A percentile compares a stretch with the other conserved stretches of the same genome.
Conservation (phyloP, 2,888 invertebrate species). For the Arctia plantaginis region DNA sequence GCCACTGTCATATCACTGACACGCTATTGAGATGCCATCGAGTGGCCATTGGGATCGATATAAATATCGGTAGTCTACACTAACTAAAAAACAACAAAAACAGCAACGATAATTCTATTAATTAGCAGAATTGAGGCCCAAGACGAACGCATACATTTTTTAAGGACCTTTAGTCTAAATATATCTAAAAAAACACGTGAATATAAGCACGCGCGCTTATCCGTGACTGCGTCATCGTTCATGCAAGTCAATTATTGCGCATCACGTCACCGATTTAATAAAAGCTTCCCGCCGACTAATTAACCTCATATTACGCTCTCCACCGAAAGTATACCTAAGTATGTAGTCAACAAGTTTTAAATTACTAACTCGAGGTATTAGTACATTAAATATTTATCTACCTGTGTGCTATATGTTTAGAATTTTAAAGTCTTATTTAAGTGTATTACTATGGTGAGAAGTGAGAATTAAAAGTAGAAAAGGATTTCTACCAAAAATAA, state of each 20-base stretch:
- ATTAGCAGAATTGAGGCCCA: too few species aligned
- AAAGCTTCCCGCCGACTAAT: constrained; percentile 61
- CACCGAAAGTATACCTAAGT: constrained; percentile 18
- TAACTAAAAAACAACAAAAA: too few species aligned
- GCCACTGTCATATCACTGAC: too few species aligned
- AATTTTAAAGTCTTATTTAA: neutral
- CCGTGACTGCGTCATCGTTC: constrained; percentile 24
- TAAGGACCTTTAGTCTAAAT: neutral
- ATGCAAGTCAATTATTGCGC: constrained; percentile 52
- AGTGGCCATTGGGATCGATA: too few species aligned
- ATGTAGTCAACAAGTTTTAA: neutral
- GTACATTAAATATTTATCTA: neutral
- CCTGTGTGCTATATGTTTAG: neutral
- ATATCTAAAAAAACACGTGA: neutral
- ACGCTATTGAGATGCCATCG: too few species aligned
- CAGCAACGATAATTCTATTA: too few species aligned
- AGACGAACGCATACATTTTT: neutral
- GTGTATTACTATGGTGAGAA: neutral
- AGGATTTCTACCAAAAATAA: neutral
- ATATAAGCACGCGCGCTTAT: constrained; percentile 13
- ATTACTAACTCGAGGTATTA: neutral
- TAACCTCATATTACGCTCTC: constrained; percentile 40
- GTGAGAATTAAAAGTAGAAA: neutral
- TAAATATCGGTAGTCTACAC: too few species aligned
- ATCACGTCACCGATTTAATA: constrained; percentile 55